Percentiles rank a stretch among this genome's conserved stretches.
These are phyloP conservation scores for Meloidogyne chitwoodi DNA, from an alignment of 1,140 invertebrate genomes.

Conservation along the genomic window DNA sequence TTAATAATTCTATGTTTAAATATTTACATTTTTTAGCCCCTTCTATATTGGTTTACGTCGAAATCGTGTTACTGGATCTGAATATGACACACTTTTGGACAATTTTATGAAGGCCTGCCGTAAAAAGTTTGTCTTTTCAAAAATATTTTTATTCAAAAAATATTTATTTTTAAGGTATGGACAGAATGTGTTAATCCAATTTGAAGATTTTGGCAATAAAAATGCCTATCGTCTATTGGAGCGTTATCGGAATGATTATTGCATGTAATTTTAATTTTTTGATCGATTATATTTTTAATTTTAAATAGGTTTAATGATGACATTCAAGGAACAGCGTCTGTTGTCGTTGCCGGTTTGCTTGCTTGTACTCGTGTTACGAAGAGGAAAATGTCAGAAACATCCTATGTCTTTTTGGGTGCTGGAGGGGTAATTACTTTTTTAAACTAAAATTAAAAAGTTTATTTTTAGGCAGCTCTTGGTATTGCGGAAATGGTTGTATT, in stretches of 20 bases:
- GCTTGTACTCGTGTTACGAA: conserved; percentile 76
- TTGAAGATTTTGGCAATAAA: conserved; percentile 90
- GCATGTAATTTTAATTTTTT: conserved; percentile 65
- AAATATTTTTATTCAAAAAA: not conserved
- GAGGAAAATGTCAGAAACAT: conserved; percentile 74
- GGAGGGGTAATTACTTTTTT: conserved; percentile 65
- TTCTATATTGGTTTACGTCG: conserved; percentile 89
- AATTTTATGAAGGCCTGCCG: conserved; percentile 96
- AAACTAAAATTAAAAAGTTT: conserved; percentile 3
- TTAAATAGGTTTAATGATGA: conserved; percentile 79
- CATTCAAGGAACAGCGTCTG: conserved; percentile 88
- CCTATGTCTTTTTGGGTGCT: conserved; percentile 83
- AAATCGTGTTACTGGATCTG: conserved; percentile 75
- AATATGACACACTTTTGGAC: conserved; percentile 91
- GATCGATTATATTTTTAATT: not conserved
- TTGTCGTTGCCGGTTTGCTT: conserved; percentile 82
- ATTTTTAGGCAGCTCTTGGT: conserved; percentile 62
- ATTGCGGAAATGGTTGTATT: conserved; percentile 70
- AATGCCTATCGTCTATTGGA: conserved; percentile 86
- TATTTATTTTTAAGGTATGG: conserved; percentile 18
- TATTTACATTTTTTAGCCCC: conserved; percentile 63
- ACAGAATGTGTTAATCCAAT: conserved; percentile 67
- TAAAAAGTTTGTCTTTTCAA: conserved; percentile 66
- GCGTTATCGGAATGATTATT: conserved; percentile 79
- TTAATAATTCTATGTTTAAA: too few relatives aligned